Percentiles rank a stretch among this genome's conserved stretches.
These are phyloP conservation scores for Carapus acus DNA, from an alignment of 2,797 vertebrate genomes.

Conservation along the genomic window DNA sequence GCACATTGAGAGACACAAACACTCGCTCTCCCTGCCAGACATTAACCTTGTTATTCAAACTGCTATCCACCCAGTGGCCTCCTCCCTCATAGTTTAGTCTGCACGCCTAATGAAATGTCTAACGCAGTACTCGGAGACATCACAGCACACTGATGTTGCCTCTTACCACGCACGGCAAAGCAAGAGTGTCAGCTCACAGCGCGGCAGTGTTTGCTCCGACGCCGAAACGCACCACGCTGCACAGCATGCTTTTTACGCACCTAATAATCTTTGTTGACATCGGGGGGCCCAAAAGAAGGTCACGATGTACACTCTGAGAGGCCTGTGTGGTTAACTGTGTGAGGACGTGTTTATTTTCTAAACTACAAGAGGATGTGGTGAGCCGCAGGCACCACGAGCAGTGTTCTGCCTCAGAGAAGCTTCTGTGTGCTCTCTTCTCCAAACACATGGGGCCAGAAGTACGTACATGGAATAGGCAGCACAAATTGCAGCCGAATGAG, in stretches of 20 bases:
- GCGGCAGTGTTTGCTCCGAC: slow-evolving; percentile 15
- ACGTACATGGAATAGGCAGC: too few relatives aligned
- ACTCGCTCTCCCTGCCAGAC: slow-evolving; percentile 13
- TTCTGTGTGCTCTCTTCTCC: slow-evolving; percentile 35
- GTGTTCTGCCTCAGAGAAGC: slow-evolving; percentile 44
- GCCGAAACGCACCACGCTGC: slow-evolving; percentile 1
- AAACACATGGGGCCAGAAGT: slow-evolving; percentile 44
- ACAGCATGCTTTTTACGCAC: slow-evolving; percentile 25
- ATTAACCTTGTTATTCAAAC: slow-evolving; percentile 40
- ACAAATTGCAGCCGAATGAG: too few relatives aligned
- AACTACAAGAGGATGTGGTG: slow-evolving; percentile 71
- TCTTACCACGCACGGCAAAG: neutral
- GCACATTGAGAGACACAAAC: neutral
- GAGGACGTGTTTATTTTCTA: slow-evolving; percentile 71
- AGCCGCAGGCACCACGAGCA: slow-evolving; percentile 51
- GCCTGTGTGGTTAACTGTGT: slow-evolving; percentile 52
- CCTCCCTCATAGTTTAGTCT: slow-evolving; percentile 36
- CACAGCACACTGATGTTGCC: slow-evolving; percentile 5
- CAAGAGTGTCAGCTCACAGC: too few relatives aligned
- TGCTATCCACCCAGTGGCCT: slow-evolving; percentile 17
- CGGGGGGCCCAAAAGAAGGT: slow-evolving; percentile 49
- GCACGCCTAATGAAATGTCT: slow-evolving; percentile 15
- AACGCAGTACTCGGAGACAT: slow-evolving; percentile 13
- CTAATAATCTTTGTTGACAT: slow-evolving; percentile 45
- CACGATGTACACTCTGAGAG: slow-evolving; percentile 50